Conservation (phyloP, 1,140 invertebrate species). For the Ceratina japonica region DNA sequence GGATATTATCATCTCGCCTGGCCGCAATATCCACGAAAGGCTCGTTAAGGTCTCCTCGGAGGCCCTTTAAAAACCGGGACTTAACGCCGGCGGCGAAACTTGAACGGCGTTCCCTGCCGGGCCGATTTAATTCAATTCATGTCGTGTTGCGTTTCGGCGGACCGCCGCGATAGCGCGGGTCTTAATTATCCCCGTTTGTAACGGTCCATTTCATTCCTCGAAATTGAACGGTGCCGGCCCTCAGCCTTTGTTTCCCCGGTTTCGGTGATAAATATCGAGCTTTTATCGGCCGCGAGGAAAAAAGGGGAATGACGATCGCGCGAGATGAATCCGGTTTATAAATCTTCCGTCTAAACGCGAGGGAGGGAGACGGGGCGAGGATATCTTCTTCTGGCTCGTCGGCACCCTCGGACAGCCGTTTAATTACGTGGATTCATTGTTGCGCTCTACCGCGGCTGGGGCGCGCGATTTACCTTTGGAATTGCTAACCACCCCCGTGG, state of each 20-base stretch:
- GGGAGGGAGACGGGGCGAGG: conserved; percentile 11
- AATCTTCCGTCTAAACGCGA: conserved; percentile 23
- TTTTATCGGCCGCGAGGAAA: background rate
- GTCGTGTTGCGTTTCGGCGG: conserved; percentile 2
- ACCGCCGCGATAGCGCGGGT: background rate
- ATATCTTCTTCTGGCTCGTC: conserved; percentile 41
- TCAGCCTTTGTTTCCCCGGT: background rate
- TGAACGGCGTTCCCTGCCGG: conserved; percentile 1
- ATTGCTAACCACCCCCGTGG: background rate
- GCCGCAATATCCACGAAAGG: background rate
- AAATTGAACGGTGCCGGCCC: background rate
- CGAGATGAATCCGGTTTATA: conserved; percentile 43
- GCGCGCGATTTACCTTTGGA: background rate
- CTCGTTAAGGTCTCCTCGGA: too few species aligned
- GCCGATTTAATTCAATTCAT: conserved; percentile 31
- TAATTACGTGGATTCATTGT: conserved; percentile 59
- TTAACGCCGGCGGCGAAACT: conserved; percentile 27
- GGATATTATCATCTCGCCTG: conserved; percentile 45
- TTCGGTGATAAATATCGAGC: background rate
- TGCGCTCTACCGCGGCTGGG: background rate
- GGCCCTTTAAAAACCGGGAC: conserved; percentile 5
- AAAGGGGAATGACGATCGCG: background rate
- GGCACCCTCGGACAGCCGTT: conserved; percentile 41
- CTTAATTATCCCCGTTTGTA: conserved; percentile 10
- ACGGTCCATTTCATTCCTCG: conserved; percentile 17